These are phyloP conservation scores for Neocrepidodera transversa DNA, from an alignment of 2,888 invertebrate species.

Conservation along the genomic window DNA sequence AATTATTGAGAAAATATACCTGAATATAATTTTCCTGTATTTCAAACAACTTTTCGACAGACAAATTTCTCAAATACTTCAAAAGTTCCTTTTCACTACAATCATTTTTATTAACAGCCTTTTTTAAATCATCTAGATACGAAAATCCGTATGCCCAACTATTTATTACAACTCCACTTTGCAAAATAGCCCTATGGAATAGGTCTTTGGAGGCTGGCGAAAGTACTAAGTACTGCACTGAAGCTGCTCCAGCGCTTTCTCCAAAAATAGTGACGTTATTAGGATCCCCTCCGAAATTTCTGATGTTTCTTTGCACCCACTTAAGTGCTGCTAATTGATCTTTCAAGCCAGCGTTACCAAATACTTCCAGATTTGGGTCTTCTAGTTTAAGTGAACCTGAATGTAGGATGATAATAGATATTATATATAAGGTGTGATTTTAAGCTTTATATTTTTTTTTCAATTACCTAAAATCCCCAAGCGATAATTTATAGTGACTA, in stretches of 20 bases:
- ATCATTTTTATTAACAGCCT: slow-evolving; percentile 8
- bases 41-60: slow-evolving; percentile 35
- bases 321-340: slow-evolving; percentile 62
- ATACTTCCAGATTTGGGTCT: slow-evolving; percentile 60
- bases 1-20: too few species aligned
- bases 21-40: slow-evolving; percentile 34
- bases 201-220: slow-evolving; percentile 40
- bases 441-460: too few species aligned
- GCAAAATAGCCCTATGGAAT: slow-evolving; percentile 44
- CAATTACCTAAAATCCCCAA: slow-evolving; percentile 67
- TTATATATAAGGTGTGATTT: too few species aligned
- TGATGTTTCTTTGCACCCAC: too few species aligned
- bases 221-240: slow-evolving; percentile 32
- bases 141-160: slow-evolving; percentile 41
- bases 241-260: slow-evolving; percentile 34
- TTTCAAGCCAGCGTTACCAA: slow-evolving; percentile 64
- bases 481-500: slow-evolving; percentile 74
- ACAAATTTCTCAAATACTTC: slow-evolving; percentile 35
- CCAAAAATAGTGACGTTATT: slow-evolving; percentile 53
- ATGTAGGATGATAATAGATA: too few species aligned
- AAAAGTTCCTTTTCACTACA: slow-evolving; percentile 42
- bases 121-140: slow-evolving; percentile 12
- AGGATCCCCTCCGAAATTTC: too few species aligned
- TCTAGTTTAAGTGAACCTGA: slow-evolving; percentile 59
- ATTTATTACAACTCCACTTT: slow-evolving; percentile 47